Percentiles rank a stretch among this genome's conserved stretches.
phyloP scores from a whole-genome alignment of 2,888 invertebrate genomes.

The Melolontha melolontha region DNA sequence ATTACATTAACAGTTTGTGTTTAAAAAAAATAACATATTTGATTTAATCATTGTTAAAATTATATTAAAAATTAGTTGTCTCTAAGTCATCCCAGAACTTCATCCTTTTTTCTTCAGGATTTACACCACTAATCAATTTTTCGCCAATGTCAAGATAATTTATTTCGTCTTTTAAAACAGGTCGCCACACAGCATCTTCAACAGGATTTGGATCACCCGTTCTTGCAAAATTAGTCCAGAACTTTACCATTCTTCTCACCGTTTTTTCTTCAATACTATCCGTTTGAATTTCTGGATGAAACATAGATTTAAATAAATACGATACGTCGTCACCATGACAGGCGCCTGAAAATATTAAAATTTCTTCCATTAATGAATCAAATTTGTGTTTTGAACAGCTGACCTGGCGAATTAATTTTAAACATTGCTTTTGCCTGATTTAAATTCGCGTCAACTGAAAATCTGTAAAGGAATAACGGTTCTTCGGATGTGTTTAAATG shows the following conservation, averaged over 20 bases:
- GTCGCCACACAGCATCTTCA: constrained; percentile 47
- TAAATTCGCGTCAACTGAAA: constrained; percentile 45
- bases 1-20: too few relatives aligned
- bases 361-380: neutral
- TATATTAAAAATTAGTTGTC: neutral
- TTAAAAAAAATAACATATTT: too few relatives aligned
- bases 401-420: constrained; percentile 26
- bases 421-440: constrained; percentile 46
- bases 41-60: too few relatives aligned
- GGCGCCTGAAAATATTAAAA: constrained; percentile 49
- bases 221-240: constrained; percentile 59
- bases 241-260: constrained; percentile 50
- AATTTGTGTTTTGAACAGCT: neutral
- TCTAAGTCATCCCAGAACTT: constrained; percentile 49
- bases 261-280: constrained; percentile 50
- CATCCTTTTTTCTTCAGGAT: constrained; percentile 49
- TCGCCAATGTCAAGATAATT: constrained; percentile 49
- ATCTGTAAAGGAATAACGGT: constrained; percentile 49
- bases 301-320: constrained; percentile 53
- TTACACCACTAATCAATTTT: constrained; percentile 39
- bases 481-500: constrained; percentile 11
- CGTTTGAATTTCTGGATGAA: constrained; percentile 1
- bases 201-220: constrained; percentile 47
- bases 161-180: constrained; percentile 45
- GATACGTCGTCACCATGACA: constrained; percentile 56